Conservation (phyloP, 2,888 invertebrate species). For the Rhopalosiphum nymphaeae region DNA sequence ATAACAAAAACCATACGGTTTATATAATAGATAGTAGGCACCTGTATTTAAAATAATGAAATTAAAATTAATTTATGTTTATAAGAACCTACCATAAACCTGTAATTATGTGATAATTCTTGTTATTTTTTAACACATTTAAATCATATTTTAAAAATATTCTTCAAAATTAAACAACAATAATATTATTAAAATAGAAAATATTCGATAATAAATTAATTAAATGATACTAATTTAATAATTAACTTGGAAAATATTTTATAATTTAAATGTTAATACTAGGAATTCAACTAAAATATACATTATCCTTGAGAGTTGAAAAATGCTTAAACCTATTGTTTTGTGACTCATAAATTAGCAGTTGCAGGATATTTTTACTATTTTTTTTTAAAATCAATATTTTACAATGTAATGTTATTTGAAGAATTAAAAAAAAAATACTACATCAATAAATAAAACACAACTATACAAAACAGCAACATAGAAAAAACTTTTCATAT, state of each 20-base stretch:
- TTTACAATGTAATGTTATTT: background rate
- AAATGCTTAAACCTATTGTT: background rate
- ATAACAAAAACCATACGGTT: background rate
- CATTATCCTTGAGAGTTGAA: background rate
- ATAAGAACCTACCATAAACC: background rate
- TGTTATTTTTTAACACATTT: constrained; percentile 10
- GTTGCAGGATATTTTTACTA: background rate
- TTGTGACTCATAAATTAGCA: background rate
- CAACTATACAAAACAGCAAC: background rate
- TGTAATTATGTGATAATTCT: background rate
- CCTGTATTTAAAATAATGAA: background rate
- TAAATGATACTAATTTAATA: background rate
- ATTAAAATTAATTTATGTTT: background rate
- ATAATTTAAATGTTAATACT: background rate
- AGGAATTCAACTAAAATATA: background rate
- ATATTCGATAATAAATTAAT: background rate
- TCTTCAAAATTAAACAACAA: background rate
- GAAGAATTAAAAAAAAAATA: background rate
- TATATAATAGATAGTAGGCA: background rate
- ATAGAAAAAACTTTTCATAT: background rate
- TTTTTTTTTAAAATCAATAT: background rate
- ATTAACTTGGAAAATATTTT: background rate
- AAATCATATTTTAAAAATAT: background rate
- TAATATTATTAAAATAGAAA: background rate
- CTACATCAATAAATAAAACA: constrained; percentile 4